Base-by-base conservation (phyloP, 2,113 vertebrate species). In the Cettia cetti region DNA sequence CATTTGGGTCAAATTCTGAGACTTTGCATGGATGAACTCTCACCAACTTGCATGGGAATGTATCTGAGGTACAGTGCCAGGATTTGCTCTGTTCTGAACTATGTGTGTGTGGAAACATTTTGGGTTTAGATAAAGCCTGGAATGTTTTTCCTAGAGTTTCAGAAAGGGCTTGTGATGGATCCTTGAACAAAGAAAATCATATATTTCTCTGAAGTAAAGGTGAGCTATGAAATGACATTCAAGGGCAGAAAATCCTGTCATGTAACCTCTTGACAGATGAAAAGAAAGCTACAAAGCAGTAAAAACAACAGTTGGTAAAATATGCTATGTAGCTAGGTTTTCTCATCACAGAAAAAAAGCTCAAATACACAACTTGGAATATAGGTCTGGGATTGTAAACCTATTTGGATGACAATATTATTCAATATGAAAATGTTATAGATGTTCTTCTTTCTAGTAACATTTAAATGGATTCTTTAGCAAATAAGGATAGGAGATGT, bases 251-350 rank as follows among this genome's bases (percentile, higher is more conserved):
- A 97, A 95, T 79, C 80, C 92, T 96, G 91, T 97, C 93, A 85
- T 91, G 75, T 97, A 96, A 97, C 89, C 70, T 87, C 63, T 85
- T 97, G 89, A 95, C 90, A 95, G 85, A 97, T 92, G 83, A 95
- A 95, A 97, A 96, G 90, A 89, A 86, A 98, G 97, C 95, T 72
- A 94, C 79, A 94, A 94, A 96, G 91, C 72, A 92, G 66, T 49
- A 85, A 87, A 94, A 96, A 50, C 75, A 97, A 86, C 72, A 95
- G 86, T 74, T 82, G 88, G 66, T 93, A 95, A 97, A 96, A 92
- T 81, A 89, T 91, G 82, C 90, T 83, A 91, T 95, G 85, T 69
- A 83, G 57, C 69, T n/a, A 94, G 71, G 85, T 94, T 91, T 97
- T 96, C 88, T 96, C 60, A 81, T 92, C 78, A 89, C 22, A 80